A percentile compares a stretch with the other conserved stretches of the same genome.
Evolutionary conservation across 2,888 invertebrate species (phyloP).

Genomic region (Metopia argyrocephala): DNA sequence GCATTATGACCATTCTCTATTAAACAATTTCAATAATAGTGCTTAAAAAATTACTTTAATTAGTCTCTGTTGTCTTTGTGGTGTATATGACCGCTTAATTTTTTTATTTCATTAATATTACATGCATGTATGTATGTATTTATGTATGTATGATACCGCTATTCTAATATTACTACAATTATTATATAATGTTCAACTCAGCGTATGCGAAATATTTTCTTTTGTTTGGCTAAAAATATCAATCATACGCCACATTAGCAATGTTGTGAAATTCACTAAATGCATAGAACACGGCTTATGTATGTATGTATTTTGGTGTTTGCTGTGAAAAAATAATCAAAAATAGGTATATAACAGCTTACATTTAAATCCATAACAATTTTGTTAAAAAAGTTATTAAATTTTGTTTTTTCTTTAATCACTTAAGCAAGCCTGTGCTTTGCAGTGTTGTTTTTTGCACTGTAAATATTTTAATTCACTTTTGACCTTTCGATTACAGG

Average conservation of each 20-base stretch:
- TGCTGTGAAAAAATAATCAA: too few species aligned
- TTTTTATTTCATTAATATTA: neutral
- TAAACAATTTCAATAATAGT: too few species aligned
- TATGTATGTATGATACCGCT: neutral
- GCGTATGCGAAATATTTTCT: constrained; percentile 33
- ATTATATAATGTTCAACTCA: neutral
- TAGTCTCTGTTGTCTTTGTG: too few species aligned
- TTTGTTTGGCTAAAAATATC: neutral
- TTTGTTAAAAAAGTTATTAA: neutral
- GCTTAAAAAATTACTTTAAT: too few species aligned
- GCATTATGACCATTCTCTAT: too few species aligned
- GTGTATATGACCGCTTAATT: too few species aligned
- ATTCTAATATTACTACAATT: neutral
- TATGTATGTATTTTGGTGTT: too few species aligned
- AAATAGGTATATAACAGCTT: constrained; percentile 1
- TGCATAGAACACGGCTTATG: neutral
- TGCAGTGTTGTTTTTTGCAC: neutral
- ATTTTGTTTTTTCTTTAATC: neutral
- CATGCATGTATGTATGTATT: neutral
- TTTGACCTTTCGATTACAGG: constrained; percentile 19
- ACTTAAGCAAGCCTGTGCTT: neutral
- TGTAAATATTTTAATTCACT: neutral
- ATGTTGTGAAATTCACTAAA: neutral
- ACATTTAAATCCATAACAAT: constrained; percentile 46
- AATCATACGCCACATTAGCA: constrained; percentile 28